phyloP scores from a whole-genome alignment of 1,140 invertebrate species.

The Hycleus phaleratus region DNA sequence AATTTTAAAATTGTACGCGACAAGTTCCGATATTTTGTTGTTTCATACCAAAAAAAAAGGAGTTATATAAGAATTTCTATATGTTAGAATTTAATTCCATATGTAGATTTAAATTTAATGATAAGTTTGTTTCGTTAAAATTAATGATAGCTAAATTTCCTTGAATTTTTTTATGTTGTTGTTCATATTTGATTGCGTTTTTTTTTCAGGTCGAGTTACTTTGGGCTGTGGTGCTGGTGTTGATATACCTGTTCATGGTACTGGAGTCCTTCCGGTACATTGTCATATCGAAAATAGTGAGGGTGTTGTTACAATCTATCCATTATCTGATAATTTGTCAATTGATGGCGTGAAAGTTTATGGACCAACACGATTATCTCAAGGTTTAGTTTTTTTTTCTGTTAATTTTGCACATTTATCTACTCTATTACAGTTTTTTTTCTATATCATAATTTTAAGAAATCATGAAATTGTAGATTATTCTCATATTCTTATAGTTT shows the following conservation, averaged over 20 bases:
- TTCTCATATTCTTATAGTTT: too few relatives aligned
- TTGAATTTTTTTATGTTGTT: slow-evolving; percentile 1
- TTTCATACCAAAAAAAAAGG: too few relatives aligned
- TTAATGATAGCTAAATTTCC: background rate
- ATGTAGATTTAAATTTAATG: background rate
- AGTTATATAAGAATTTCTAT: background rate
- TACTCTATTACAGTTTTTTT: too few relatives aligned
- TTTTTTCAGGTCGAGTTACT: slow-evolving; percentile 60
- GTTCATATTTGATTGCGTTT: slow-evolving; percentile 7
- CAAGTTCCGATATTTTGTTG: background rate
- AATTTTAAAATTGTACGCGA: slow-evolving; percentile 8
- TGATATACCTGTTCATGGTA: slow-evolving; percentile 72
- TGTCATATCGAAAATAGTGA: slow-evolving; percentile 76
- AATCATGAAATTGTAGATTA: too few relatives aligned
- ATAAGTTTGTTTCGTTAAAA: background rate
- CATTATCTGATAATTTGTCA: slow-evolving; percentile 58
- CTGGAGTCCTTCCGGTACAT: slow-evolving; percentile 72
- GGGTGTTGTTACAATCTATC: slow-evolving; percentile 73
- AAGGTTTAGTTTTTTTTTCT: slow-evolving; percentile 49
- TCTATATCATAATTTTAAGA: too few relatives aligned
- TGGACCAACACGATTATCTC: slow-evolving; percentile 59
- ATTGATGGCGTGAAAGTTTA: slow-evolving; percentile 61
- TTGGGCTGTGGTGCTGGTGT: slow-evolving; percentile 63
- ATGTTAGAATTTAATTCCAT: background rate
- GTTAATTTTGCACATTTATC: too few relatives aligned